A percentile compares a stretch with the other conserved stretches of the same genome.
Conservation (phyloP, 1,140 invertebrate species). For the Asbolus verrucosus region DNA sequence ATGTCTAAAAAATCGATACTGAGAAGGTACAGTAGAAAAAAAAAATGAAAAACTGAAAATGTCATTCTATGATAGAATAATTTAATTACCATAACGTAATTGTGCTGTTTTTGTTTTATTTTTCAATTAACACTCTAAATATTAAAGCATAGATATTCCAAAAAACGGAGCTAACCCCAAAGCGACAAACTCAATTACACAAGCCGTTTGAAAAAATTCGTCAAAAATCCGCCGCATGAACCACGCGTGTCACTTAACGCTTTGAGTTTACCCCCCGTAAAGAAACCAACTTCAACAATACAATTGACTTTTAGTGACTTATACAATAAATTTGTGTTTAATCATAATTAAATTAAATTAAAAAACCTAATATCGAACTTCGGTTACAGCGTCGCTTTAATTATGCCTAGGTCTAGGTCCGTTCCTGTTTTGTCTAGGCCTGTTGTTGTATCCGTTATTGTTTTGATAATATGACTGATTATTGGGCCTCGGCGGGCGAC, state of each 20-base stretch:
- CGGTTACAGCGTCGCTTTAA: constrained; percentile 3
- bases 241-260: not conserved
- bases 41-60: constrained; percentile 31
- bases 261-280: not conserved
- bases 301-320: constrained; percentile 41
- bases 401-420: constrained; percentile 50
- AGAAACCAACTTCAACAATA: not conserved
- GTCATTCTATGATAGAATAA: constrained; percentile 1
- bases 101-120: constrained; percentile 19
- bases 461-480: constrained; percentile 59
- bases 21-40: constrained; percentile 40
- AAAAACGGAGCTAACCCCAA: not conserved
- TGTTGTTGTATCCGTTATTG: constrained; percentile 61
- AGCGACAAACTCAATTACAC: not conserved
- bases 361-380: constrained; percentile 20
- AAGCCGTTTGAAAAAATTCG: not conserved
- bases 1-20: constrained; percentile 19
- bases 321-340: constrained; percentile 26
- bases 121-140: constrained; percentile 16
- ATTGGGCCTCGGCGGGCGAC: constrained; percentile 48
- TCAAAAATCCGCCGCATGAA: not conserved
- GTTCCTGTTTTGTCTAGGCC: constrained; percentile 57
- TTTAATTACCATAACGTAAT: constrained; percentile 24
- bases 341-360: constrained; percentile 38
- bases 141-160: constrained; percentile 19